A percentile compares a stretch with the other conserved stretches of the same genome.
phyloP scores from a whole-genome alignment of 2,797 vertebrate genomes.

The Atherinosoma microstoma region DNA sequence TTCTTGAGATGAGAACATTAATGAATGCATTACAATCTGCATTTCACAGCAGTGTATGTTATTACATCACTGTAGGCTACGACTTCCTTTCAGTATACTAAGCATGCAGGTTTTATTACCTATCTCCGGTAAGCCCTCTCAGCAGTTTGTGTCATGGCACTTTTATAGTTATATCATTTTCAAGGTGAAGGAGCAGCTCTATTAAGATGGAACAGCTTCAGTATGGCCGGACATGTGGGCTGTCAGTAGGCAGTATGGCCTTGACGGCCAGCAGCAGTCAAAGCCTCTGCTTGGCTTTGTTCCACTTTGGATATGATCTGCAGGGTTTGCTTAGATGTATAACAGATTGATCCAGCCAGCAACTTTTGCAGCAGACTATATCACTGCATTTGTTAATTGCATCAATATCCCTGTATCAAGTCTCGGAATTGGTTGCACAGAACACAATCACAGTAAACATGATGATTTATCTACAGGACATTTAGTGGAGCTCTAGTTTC shows the following conservation, averaged over 20 bases:
- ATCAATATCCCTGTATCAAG: constrained; percentile 7
- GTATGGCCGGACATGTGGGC: constrained; percentile 46
- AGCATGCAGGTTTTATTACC: constrained; percentile 49
- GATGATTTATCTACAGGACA: constrained; percentile 16
- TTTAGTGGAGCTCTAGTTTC: constrained; percentile 24
- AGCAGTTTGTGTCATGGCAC: constrained; percentile 37
- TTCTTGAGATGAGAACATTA: not conserved
- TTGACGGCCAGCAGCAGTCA: constrained; percentile 56
- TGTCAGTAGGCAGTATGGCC: constrained; percentile 53
- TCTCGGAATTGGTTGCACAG: constrained; percentile 7
- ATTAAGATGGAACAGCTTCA: constrained; percentile 58
- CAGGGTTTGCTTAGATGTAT: constrained; percentile 27
- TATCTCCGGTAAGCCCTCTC: constrained; percentile 18
- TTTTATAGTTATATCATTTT: constrained; percentile 30
- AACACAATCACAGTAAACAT: constrained; percentile 15
- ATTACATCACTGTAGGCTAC: constrained; percentile 27
- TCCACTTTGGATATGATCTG: constrained; percentile 39
- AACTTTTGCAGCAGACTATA: constrained; percentile 17
- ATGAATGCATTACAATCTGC: not conserved
- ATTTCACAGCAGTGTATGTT: constrained; percentile 6
- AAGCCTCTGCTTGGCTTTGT: constrained; percentile 50
- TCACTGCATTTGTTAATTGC: constrained; percentile 18
- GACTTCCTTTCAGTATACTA: constrained; percentile 10
- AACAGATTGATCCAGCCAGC: constrained; percentile 20
- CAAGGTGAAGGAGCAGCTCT: constrained; percentile 50